phyloP scores from a whole-genome alignment of 2,888 invertebrate genomes.

The Incurvaria masculella region DNA sequence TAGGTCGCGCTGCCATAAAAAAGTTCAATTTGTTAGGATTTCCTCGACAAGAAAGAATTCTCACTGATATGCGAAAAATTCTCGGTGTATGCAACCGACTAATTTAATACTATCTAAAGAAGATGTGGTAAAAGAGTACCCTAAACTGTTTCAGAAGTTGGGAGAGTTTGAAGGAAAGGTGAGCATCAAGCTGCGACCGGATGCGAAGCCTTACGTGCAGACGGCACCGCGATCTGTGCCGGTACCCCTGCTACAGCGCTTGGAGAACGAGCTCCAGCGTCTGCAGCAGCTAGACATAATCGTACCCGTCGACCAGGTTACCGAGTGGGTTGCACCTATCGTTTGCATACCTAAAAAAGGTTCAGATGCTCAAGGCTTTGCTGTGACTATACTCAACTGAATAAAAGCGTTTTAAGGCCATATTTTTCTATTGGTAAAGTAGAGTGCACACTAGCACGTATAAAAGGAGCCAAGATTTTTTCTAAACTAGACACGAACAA shows the following conservation, averaged over 20 bases:
- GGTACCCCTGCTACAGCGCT: slow-evolving; percentile 3
- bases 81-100: background rate
- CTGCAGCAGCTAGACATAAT: background rate
- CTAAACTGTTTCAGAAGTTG: slow-evolving; percentile 7
- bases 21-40: slow-evolving; percentile 1
- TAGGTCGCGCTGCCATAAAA: background rate
- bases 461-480: slow-evolving; percentile 5
- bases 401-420: slow-evolving; percentile 7
- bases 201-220: slow-evolving; percentile 5
- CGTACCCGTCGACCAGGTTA: slow-evolving; percentile 1
- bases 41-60: slow-evolving; percentile 1
- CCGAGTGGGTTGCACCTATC: slow-evolving; percentile 5
- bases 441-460: slow-evolving; percentile 3
- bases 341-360: slow-evolving; percentile 4
- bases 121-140: slow-evolving; percentile 5
- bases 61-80: no score
- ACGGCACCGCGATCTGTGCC: slow-evolving; percentile 5
- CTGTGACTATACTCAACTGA: slow-evolving; percentile 7
- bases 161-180: slow-evolving; percentile 7
- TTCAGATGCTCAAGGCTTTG: slow-evolving; percentile 2
- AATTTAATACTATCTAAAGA: background rate
- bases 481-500: no score
- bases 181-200: slow-evolving; percentile 5
- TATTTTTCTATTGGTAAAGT: slow-evolving; percentile 9
- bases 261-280: slow-evolving; percentile 5